Evolutionary conservation across 2,113 vertebrate species (phyloP).

Genomic region (Tenrec ecaudatus): DNA sequence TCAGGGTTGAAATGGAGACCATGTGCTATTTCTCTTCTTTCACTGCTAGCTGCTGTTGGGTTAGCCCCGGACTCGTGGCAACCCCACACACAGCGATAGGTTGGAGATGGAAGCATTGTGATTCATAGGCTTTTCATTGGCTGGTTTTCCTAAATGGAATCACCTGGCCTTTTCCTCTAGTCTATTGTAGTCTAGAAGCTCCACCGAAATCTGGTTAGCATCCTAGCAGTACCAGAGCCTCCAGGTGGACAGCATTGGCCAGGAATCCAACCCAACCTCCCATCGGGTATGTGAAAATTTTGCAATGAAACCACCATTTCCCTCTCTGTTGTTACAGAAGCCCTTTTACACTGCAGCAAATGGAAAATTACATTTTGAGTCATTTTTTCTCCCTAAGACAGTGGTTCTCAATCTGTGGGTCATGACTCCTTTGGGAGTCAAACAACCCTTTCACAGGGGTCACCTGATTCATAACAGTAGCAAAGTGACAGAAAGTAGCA

Average conservation of each 20-base stretch:
- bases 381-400: too few species aligned
- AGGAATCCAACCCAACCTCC: neutral
- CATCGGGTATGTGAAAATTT: neutral
- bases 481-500: too few species aligned
- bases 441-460: too few species aligned
- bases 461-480: too few species aligned
- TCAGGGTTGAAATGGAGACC: conserved; percentile 10
- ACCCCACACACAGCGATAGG: neutral
- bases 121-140: neutral
- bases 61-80: too few species aligned
- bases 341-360: neutral
- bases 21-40: neutral
- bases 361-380: conserved; percentile 16
- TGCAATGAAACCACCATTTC: neutral
- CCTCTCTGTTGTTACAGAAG: neutral
- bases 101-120: neutral
- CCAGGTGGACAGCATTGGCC: neutral
- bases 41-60: neutral
- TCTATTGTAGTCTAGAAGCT: neutral
- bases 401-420: too few species aligned
- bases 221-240: neutral
- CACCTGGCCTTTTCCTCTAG: neutral
- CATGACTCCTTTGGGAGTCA: too few species aligned
- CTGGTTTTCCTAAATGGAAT: neutral
- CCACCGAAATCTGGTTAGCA: neutral